Conservation (phyloP, 2,888 invertebrate genomes). For the Hirudinaria manillensis region DNA sequence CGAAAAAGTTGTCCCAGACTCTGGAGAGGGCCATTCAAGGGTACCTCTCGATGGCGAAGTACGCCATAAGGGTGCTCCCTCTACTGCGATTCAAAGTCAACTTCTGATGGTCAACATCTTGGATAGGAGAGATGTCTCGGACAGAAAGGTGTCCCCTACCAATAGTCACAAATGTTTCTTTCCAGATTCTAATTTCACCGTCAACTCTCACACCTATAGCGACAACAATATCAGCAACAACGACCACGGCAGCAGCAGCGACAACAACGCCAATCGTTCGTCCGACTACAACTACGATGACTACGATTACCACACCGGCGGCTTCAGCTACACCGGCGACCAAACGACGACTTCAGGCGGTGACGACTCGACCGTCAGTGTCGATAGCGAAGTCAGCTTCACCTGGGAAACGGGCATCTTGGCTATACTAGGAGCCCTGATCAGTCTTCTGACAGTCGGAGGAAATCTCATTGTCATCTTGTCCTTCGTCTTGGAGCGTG, state of each 20-base stretch:
- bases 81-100: too few relatives aligned
- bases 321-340: background rate
- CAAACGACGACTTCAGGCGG: background rate
- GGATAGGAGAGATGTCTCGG: too few relatives aligned
- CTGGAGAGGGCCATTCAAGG: too few relatives aligned
- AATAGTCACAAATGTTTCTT: too few relatives aligned
- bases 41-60: too few relatives aligned
- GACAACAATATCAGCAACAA: background rate
- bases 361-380: background rate
- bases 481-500: slow-evolving; percentile 87
- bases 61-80: too few relatives aligned
- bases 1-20: too few relatives aligned
- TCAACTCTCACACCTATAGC: too few relatives aligned
- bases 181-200: too few relatives aligned
- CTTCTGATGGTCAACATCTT: too few relatives aligned
- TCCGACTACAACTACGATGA: background rate
- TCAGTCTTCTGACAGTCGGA: slow-evolving; percentile 80
- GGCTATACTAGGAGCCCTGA: slow-evolving; percentile 78
- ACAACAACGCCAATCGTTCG: background rate
- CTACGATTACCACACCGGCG: background rate
- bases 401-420: slow-evolving; percentile 66
- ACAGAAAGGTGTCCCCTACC: too few relatives aligned
- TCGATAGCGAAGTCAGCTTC: background rate
- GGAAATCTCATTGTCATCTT: slow-evolving; percentile 91
- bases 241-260: too few relatives aligned